Conservation (phyloP, 2,888 invertebrate species). For the Cartodere bifasciata region DNA sequence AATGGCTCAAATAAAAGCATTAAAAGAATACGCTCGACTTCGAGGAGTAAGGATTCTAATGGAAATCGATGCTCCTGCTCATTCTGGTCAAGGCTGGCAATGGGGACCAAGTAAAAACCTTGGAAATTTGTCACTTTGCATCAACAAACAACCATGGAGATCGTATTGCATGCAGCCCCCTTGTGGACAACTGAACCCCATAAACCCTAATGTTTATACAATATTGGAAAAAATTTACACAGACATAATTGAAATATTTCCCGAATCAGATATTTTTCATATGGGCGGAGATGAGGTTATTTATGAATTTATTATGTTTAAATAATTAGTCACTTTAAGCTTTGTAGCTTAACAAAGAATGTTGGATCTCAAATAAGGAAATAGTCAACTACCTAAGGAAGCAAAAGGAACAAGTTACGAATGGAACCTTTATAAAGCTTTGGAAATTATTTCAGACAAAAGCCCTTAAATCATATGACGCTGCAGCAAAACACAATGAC, state of each 20-base stretch:
- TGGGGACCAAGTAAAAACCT: slow-evolving; percentile 53
- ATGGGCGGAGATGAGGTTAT: slow-evolving; percentile 77
- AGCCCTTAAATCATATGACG: slow-evolving; percentile 26
- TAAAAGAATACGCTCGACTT: slow-evolving; percentile 62
- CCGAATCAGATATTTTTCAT: slow-evolving; percentile 50
- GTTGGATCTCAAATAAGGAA: slow-evolving; percentile 65
- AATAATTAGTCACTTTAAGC: too few relatives aligned
- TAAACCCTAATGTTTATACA: slow-evolving; percentile 55
- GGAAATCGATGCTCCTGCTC: slow-evolving; percentile 83
- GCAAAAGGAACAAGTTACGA: slow-evolving; percentile 45
- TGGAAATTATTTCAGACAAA: slow-evolving; percentile 63
- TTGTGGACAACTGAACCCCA: slow-evolving; percentile 73
- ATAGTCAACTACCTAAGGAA: slow-evolving; percentile 50
- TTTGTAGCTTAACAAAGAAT: too few relatives aligned
- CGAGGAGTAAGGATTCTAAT: slow-evolving; percentile 76
- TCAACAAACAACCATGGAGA: slow-evolving; percentile 58
- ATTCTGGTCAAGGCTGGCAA: slow-evolving; percentile 77
- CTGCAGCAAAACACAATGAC: slow-evolving; percentile 29
- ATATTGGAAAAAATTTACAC: slow-evolving; percentile 56
- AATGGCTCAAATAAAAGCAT: slow-evolving; percentile 46
- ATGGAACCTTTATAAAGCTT: slow-evolving; percentile 52
- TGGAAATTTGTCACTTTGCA: slow-evolving; percentile 53
- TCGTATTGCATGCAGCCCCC: slow-evolving; percentile 63
- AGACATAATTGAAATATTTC: slow-evolving; percentile 54
- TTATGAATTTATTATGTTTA: too few relatives aligned